Conservation (phyloP, 1,140 invertebrate species). For the Saccostrea cuccullata region DNA sequence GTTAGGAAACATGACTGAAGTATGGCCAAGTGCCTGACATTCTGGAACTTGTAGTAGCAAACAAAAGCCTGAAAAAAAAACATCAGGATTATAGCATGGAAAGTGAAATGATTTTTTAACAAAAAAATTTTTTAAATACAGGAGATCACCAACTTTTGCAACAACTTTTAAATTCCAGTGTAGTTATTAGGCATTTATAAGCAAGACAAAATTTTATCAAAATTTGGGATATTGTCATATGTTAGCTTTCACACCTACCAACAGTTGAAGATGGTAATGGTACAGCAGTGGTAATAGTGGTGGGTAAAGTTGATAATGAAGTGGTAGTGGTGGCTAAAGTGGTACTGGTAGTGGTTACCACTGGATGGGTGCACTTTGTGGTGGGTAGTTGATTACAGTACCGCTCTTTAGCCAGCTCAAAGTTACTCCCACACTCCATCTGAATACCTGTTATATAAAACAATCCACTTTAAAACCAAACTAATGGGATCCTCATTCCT, state of each 20-base stretch:
- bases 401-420: not conserved
- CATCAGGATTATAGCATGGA: not conserved
- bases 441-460: not conserved
- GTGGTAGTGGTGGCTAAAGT: not conserved
- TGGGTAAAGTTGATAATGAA: not conserved
- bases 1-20: conserved; percentile 26
- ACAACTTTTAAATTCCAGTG: no score
- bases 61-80: not conserved
- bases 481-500: no score
- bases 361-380: not conserved
- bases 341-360: not conserved
- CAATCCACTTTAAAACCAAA: not conserved
- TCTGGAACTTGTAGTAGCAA: not conserved
- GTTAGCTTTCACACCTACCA: not conserved
- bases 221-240: no score
- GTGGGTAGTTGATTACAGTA: conserved; percentile 9
- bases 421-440: not conserved
- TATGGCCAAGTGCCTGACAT: conserved; percentile 24
- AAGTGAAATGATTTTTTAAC: no score
- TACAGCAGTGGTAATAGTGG: not conserved
- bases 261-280: not conserved
- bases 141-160: no score
- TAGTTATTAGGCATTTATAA: no score
- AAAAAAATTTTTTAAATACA: no score
- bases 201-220: no score